A percentile compares a stretch with the other conserved stretches of the same genome.
These are phyloP conservation scores for Formicarius rufipectus DNA, from an alignment of 2,113 vertebrate species.

Conservation along the genomic window DNA sequence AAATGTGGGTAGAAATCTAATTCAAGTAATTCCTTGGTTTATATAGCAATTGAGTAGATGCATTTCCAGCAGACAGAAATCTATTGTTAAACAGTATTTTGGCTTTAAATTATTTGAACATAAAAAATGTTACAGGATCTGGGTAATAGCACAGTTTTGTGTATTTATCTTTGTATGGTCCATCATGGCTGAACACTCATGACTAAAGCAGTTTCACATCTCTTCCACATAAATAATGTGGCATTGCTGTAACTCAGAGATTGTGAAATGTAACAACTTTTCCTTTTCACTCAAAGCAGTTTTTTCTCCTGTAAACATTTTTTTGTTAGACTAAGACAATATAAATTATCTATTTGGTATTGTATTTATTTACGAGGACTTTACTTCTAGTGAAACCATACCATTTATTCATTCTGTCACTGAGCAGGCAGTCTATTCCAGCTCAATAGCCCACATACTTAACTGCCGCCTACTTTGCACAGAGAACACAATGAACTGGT, in stretches of 20 bases:
- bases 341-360: neutral
- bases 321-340: neutral
- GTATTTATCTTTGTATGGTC: neutral
- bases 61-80: neutral
- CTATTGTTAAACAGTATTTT: neutral
- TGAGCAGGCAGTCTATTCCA: neutral
- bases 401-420: neutral
- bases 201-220: neutral
- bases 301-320: neutral
- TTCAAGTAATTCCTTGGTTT: neutral
- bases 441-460: neutral
- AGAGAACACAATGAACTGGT: neutral
- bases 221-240: neutral
- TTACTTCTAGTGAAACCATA: neutral
- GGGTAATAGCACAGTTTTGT: neutral
- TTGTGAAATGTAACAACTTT: neutral
- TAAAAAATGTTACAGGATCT: neutral
- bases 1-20: neutral
- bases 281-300: neutral
- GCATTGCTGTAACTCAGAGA: neutral
- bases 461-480: neutral
- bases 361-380: neutral
- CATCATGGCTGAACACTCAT: neutral
- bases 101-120: neutral
- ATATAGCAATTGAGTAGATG: neutral